Base-by-base conservation (phyloP, 2,888 invertebrate species). In the Pandemis cinnamomeana region DNA sequence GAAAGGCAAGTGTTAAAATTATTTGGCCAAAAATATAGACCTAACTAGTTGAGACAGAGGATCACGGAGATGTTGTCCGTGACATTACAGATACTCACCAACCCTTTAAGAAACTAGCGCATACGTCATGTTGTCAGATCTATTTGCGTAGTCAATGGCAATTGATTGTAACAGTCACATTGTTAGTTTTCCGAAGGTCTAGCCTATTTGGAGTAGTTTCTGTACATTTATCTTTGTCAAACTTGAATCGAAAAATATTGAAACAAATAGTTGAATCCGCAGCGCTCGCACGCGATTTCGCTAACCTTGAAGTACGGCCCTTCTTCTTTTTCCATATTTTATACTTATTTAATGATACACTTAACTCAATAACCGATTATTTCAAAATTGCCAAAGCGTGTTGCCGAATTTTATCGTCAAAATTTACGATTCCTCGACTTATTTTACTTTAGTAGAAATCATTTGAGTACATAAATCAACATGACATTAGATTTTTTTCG, bases 321-420 rank as follows among this genome's bases (percentile, higher is more conserved):
- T 60, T 60, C 60, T 73, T 60, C 44, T 71, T 64, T 64, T 69
- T 70, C 64, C 42, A 53, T 36, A 67, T 46, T 73, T 66, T 61
- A 63, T 71, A 46, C 61, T 66, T 51, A 53, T 69, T 71, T 74
- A 71, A 74, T 73, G 64, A 64, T 74, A 67, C 70, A 71, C 67
- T 67, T 70, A 75, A 63, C 71, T 72, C 63, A 75, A 76, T 67
- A 64, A 72, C 71, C 64, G 62, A 75, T 75, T 68, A 71, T 67
- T 66, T n/a, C 36, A 20, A 75, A 77, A 75, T 74, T 60, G 71
- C 70, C 60, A 70, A 74, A 64, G 74, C 74, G 76, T 77, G 75
- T 42, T 60, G 27, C 61, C 53, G 36, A 74, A 62, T 71, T 64
- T 71, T 72, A 71, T 72, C 51, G 71, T 69, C 66, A 66, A 76